phyloP scores from a whole-genome alignment of 2,113 vertebrate genomes.

The Carassius auratus region DNA sequence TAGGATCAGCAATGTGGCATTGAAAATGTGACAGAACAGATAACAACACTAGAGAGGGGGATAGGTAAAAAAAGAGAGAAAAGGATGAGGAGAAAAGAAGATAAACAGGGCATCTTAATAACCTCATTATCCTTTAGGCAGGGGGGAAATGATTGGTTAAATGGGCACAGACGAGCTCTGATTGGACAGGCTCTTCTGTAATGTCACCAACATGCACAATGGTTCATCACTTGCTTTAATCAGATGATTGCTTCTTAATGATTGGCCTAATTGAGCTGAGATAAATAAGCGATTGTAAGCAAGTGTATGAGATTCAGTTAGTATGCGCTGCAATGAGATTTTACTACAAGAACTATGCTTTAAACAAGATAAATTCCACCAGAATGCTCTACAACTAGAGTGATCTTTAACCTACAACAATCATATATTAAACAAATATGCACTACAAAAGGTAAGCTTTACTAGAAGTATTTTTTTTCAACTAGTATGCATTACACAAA shows the following conservation, averaged over 20 bases:
- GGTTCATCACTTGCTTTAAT: slow-evolving; percentile 26
- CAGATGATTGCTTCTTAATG: slow-evolving; percentile 35
- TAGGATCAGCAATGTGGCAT: slow-evolving; percentile 23
- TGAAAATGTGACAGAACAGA: slow-evolving; percentile 33
- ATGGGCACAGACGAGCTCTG: not conserved
- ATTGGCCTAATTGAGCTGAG: slow-evolving; percentile 17
- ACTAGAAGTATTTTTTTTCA: not conserved
- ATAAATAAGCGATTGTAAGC: not conserved
- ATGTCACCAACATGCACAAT: not conserved
- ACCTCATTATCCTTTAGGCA: slow-evolving; percentile 8
- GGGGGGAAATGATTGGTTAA: not conserved
- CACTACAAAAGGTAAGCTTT: not conserved
- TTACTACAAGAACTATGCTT: not conserved
- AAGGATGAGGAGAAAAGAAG: not conserved
- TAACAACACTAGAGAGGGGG: slow-evolving; percentile 21
- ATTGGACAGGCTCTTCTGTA: not conserved
- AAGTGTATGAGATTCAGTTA: not conserved
- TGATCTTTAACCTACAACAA: not conserved
- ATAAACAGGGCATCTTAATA: not conserved
- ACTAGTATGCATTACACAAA: not conserved
- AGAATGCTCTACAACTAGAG: not conserved
- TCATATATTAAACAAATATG: not conserved
- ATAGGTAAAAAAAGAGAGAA: not conserved
- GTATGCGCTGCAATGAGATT: not conserved
- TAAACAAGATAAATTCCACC: not conserved